phyloP scores from a whole-genome alignment of 2,797 vertebrate species.

The Macropodus opercularis region DNA sequence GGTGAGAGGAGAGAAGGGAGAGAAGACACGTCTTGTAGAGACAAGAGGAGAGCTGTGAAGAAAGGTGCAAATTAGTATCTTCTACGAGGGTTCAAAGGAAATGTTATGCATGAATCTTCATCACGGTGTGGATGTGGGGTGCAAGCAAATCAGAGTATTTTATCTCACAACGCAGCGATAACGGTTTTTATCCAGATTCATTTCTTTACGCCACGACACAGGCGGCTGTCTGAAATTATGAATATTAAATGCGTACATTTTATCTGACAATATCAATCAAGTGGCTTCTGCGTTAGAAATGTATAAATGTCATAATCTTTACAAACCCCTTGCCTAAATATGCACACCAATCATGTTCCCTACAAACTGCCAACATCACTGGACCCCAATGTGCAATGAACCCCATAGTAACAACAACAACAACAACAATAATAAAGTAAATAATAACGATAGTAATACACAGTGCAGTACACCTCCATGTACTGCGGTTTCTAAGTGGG shows the following conservation, averaged over 20 bases:
- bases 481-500: neutral
- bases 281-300: conserved; percentile 1
- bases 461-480: neutral
- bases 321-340: conserved; percentile 5
- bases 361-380: conserved; percentile 4
- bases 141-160: conserved; percentile 52
- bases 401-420: neutral
- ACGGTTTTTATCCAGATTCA: conserved; percentile 32
- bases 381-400: neutral
- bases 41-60: conserved; percentile 59
- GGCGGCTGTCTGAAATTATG: neutral
- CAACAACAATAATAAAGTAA: neutral
- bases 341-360: conserved; percentile 14
- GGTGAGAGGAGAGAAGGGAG: conserved; percentile 26
- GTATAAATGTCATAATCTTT: neutral
- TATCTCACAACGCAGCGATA: conserved; percentile 42
- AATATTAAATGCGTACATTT: neutral
- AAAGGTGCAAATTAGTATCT: conserved; percentile 76
- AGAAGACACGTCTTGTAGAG: conserved; percentile 53
- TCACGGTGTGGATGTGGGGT: conserved; percentile 35
- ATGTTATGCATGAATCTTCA: conserved; percentile 57
- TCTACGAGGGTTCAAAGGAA: conserved; percentile 62
- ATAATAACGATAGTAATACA: too few relatives aligned
- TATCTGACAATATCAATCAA: neutral
- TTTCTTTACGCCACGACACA: neutral